phyloP scores from a whole-genome alignment of 2,113 vertebrate species.

The Ailuropoda melanoleuca region DNA sequence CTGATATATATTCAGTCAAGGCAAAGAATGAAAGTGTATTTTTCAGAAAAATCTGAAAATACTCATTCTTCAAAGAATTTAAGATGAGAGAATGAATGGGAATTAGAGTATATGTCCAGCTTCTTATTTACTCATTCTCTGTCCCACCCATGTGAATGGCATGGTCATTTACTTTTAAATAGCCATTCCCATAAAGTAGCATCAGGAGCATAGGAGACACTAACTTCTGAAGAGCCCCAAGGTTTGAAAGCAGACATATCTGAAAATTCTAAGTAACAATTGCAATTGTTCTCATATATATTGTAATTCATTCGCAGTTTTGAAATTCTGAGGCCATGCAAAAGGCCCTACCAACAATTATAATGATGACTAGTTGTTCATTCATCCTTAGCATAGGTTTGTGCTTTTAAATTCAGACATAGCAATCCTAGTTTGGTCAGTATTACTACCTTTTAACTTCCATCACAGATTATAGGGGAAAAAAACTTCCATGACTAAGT shows the following conservation, averaged over 20 bases:
- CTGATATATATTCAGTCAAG: slow-evolving; percentile 38
- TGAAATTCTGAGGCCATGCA: not conserved
- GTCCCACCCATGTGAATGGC: not conserved
- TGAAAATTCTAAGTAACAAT: not conserved
- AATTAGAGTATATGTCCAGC: not conserved
- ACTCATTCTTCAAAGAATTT: not conserved
- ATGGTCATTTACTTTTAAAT: not conserved
- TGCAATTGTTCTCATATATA: not conserved
- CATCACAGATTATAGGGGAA: not conserved
- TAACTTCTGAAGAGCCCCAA: not conserved
- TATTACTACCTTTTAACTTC: not conserved
- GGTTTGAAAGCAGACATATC: slow-evolving; percentile 9
- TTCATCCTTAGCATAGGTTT: not conserved
- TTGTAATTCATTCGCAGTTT: not conserved
- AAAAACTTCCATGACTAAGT: not conserved
- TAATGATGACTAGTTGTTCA: not conserved
- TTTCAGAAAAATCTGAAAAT: slow-evolving; percentile 16
- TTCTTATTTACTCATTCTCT: not conserved
- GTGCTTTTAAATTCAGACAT: not conserved
- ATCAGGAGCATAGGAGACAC: not conserved
- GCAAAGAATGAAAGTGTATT: not conserved
- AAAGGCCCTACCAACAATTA: not conserved
- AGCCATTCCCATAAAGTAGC: not conserved
- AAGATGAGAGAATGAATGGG: not conserved
- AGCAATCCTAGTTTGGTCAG: not conserved